phyloP scores from a whole-genome alignment of 2,888 invertebrate species.

The Metopia argyrocephala region DNA sequence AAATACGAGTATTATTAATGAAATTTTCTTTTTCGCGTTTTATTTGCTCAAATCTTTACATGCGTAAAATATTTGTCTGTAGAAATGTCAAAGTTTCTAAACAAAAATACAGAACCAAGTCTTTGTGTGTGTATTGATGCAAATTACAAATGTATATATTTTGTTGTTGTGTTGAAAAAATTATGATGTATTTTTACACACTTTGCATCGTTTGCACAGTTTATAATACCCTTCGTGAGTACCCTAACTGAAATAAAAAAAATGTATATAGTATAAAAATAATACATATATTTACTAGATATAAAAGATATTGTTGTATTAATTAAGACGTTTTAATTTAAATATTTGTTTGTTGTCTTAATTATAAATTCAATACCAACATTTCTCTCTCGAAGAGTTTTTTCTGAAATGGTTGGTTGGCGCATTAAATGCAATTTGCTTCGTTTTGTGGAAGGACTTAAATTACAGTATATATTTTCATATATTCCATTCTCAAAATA shows the following conservation, averaged over 20 bases:
- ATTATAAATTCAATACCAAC: slow-evolving; percentile 64
- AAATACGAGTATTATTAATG: no score
- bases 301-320: slow-evolving; percentile 52
- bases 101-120: slow-evolving; percentile 2
- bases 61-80: no score
- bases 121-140: slow-evolving; percentile 25
- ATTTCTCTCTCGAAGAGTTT: slow-evolving; percentile 68
- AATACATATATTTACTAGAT: slow-evolving; percentile 45
- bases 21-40: no score
- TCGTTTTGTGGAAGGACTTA: slow-evolving; percentile 73
- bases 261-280: no score
- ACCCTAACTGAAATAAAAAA: no score
- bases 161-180: no score
- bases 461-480: slow-evolving; percentile 48
- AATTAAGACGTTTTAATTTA: slow-evolving; percentile 23
- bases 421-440: slow-evolving; percentile 76
- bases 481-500: slow-evolving; percentile 47
- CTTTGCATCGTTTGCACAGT: no score
- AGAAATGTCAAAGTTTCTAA: no score
- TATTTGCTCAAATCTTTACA: no score
- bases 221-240: no score
- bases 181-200: no score
- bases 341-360: slow-evolving; percentile 35
- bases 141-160: no score
- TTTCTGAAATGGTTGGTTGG: slow-evolving; percentile 66